These are phyloP conservation scores for Lemur catta DNA, from an alignment of 2,797 vertebrate genomes.

Conservation along the genomic window DNA sequence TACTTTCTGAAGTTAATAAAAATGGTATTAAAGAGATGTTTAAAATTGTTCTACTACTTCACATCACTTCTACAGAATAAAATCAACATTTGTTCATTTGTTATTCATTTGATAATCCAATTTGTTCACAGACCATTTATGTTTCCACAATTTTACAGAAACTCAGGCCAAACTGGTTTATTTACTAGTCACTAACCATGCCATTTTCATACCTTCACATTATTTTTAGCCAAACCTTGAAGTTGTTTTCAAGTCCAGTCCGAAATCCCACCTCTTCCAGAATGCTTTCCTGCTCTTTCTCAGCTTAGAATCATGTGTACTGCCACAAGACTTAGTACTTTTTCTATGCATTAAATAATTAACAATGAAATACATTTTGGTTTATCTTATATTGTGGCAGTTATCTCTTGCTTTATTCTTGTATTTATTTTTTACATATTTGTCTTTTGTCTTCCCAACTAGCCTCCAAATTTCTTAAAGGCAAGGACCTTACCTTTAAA, in stretches of 20 bases:
- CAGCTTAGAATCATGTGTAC: background rate
- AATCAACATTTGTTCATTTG: background rate
- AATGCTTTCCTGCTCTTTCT: background rate
- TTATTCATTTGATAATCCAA: background rate
- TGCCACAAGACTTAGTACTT: background rate
- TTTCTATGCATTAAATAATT: background rate
- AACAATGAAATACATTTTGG: background rate
- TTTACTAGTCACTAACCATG: background rate
- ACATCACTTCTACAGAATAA: background rate
- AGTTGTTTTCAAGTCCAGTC: background rate
- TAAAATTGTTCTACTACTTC: background rate
- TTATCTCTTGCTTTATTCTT: background rate
- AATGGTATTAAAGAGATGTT: background rate
- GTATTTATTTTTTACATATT: background rate
- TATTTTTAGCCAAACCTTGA: background rate
- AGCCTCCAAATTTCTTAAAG: background rate
- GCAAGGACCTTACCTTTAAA: background rate
- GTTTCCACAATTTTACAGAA: background rate
- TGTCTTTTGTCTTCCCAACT: background rate
- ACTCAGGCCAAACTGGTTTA: background rate
- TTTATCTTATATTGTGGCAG: background rate
- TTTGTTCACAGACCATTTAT: background rate
- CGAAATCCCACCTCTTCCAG: background rate
- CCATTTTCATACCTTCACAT: background rate
- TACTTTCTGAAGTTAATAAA: constrained; percentile 7